Evolutionary conservation across 2,113 vertebrate genomes (phyloP).

Genomic region (Oreochromis niloticus): DNA sequence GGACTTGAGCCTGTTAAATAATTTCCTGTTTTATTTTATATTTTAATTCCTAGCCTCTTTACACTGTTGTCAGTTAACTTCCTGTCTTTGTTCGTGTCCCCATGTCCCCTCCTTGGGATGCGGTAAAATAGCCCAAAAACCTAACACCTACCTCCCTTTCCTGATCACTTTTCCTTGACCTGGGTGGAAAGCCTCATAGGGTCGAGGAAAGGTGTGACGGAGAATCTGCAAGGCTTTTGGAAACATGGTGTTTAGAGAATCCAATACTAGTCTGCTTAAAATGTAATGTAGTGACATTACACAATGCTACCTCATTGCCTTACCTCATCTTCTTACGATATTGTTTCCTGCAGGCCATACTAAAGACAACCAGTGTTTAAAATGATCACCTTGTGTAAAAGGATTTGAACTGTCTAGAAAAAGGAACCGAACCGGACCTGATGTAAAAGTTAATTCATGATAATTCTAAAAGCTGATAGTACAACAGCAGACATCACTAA

Average conservation of each 20-base stretch:
- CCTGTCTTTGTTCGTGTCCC: background rate
- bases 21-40: background rate
- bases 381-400: background rate
- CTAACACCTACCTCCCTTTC: background rate
- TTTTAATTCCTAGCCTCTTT: background rate
- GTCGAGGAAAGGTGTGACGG: background rate
- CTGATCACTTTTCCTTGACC: background rate
- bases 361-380: background rate
- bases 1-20: background rate
- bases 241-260: background rate
- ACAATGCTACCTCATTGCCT: background rate
- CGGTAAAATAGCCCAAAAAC: background rate
- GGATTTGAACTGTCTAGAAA: background rate
- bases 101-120: background rate
- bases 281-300: background rate
- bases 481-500: background rate
- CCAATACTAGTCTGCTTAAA: background rate
- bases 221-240: fast-evolving
- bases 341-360: background rate
- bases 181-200: background rate
- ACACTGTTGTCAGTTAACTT: background rate
- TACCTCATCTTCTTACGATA: background rate
- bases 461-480: background rate
- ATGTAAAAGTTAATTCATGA: background rate
- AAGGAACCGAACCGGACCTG: background rate